Base-by-base conservation (phyloP, 2,888 invertebrate genomes). In the Eupithecia pulchellata region DNA sequence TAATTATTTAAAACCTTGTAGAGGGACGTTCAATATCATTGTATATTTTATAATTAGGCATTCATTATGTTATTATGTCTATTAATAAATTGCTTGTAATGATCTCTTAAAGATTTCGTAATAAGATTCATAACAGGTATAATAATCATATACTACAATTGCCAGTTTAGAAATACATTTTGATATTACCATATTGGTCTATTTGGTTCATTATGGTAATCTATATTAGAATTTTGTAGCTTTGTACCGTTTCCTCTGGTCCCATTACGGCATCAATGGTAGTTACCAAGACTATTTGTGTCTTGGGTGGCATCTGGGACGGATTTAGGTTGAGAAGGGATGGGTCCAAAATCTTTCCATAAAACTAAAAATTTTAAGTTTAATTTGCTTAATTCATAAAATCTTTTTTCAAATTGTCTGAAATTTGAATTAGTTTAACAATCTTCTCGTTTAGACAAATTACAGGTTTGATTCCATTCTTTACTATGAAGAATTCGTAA, bases 231-330 rank as follows among this genome's bases (percentile, higher is more conserved):
- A 79, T 82, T 81, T 80, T 82, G 64, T 77, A 82, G 84, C 78
- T 81, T 82, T 81, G 81, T 83, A 78, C 71, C 72, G 77, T 81
- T 79, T 81, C 82, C 75, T 77, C 79, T 81, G 80, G 74, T 81
- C 77, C 81, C 76, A 84, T 83, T 86, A 85, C 72, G 78, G 79
- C 81, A 82, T 83, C 82, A 78, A 80, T 82, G 79, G 76, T 75
- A 79, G 79, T 80, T 78, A 66, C 57, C 27, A 20, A 57, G 55
- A 69, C 32, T 27, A 55, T 34, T 30, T 47, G 34, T 61, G 30
- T 29, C 36, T 62, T 64, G 64, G 61, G 52, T 64, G 36, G 60
- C 27, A n/a, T n/a, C 36, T 36, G 36, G 42, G 39, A 9, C 30
- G 42, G 42, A 64, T 63, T 32, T 30, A 25, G 78, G 71, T 52